Base-by-base conservation (phyloP, 2,888 invertebrate genomes). In the Drosophila emarginata region DNA sequence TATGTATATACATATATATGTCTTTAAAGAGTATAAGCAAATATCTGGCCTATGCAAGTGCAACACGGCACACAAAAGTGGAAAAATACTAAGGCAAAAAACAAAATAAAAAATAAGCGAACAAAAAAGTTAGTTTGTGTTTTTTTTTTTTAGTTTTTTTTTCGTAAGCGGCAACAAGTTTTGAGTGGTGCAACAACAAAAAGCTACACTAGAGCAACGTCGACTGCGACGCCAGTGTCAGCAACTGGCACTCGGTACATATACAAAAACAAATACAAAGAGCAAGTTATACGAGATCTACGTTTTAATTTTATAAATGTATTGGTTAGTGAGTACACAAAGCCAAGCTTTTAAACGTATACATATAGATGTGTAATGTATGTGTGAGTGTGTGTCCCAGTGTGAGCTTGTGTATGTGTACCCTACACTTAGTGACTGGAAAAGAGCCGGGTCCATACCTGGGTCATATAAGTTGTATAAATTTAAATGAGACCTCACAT, bases 151-250 rank as follows among this genome's bases (percentile, higher is more conserved):
- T 23, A n/a, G n/a, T n/a, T 23, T 21, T 40, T 32, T 63, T 37
- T 64, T 56, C 67, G 59, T 74, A 73, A 73, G 68, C 64, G 69
- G 74, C 69, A 81, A 81, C 81, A 80, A 80, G 81, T 80, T 78
- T 45, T 80, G 76, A 72, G 82, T 87, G 87, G 78, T 84, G 82
- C 85, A 82, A 87, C 87, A 87, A 87, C 77, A 76, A 39, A 37
- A 39, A 72, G 14, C 67, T 50, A 59, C 52, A 67, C 23, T 64
- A 39, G 51, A 63, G 59, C 68, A 67, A 40, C 66, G 62, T 63
- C 74, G 67, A 64, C 81, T 66, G 74, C 52, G 40, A 69, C 61
- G 63, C 63, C 67, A 56, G 59, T 61, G 50, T 57, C 59, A 14
- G 28, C 28, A 28, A 28, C 23, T 51, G 28, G n/a, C n/a, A n/a